Percentiles rank a stretch among this genome's conserved stretches.
These are phyloP conservation scores for Amazona finschi DNA, from an alignment of 2,797 vertebrate species.

Conservation along the genomic window DNA sequence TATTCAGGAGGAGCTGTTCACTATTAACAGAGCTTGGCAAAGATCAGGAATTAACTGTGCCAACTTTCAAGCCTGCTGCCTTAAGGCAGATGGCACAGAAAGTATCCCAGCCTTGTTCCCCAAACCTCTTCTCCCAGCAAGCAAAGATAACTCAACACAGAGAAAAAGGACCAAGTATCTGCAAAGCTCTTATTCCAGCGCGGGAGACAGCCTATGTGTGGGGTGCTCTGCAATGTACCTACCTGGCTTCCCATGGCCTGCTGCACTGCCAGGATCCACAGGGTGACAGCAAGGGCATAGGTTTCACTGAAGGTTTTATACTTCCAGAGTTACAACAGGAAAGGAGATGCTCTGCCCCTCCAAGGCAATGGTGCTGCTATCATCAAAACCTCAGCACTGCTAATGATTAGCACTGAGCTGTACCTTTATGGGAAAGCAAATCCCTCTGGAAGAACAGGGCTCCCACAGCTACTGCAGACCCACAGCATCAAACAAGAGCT, in stretches of 20 bases:
- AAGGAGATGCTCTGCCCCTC: neutral
- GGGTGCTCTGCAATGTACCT: neutral
- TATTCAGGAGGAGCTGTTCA: neutral
- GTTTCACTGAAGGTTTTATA: neutral
- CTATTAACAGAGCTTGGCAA: constrained; percentile 62
- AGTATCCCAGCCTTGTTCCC: neutral
- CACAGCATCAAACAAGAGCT: neutral
- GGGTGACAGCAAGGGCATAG: neutral
- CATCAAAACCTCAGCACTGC: neutral
- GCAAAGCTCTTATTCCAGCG: neutral
- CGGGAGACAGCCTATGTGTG: neutral
- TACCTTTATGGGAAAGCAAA: neutral
- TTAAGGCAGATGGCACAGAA: constrained; percentile 58
- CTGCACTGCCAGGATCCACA: neutral
- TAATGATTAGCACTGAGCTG: neutral
- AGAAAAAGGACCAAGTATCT: neutral
- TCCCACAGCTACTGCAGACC: neutral
- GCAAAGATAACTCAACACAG: neutral
- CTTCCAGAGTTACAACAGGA: neutral
- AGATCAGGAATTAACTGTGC: neutral
- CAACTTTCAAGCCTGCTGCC: neutral
- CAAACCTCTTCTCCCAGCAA: neutral
- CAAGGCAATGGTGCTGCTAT: neutral
- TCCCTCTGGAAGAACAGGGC: neutral
- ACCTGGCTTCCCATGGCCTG: neutral